A percentile compares a stretch with the other conserved stretches of the same genome.
Conservation (phyloP, 1,140 invertebrate species). For the Ostrea edulis region DNA sequence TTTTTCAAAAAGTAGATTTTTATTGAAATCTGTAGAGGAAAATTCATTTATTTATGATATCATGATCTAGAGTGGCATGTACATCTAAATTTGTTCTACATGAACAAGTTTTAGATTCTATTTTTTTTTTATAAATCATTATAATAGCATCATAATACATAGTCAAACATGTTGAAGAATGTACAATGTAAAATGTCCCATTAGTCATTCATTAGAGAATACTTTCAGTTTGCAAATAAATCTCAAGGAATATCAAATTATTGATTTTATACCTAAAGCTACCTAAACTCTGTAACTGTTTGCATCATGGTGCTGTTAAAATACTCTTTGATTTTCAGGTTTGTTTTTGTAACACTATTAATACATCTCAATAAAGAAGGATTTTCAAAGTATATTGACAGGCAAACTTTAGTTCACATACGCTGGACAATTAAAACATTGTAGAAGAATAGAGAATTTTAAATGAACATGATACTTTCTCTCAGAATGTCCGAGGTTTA, state of each 20-base stretch:
- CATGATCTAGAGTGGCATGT: too few relatives aligned
- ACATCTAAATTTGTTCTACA: too few relatives aligned
- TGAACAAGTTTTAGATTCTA: too few relatives aligned
- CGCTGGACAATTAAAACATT: background rate
- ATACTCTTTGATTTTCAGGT: conserved; percentile 8
- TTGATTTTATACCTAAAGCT: background rate
- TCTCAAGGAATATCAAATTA: background rate
- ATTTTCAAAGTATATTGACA: conserved; percentile 28
- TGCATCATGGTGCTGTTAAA: background rate
- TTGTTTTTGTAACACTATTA: conserved; percentile 11
- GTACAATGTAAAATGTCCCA: too few relatives aligned
- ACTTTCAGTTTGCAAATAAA: background rate
- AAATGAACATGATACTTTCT: background rate
- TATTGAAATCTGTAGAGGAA: too few relatives aligned
- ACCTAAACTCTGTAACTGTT: background rate
- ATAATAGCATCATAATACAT: too few relatives aligned
- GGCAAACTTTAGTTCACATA: background rate
- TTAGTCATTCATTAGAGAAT: background rate
- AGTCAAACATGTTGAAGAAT: too few relatives aligned
- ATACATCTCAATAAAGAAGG: conserved; percentile 19
- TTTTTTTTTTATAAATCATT: too few relatives aligned
- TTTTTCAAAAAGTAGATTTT: too few relatives aligned
- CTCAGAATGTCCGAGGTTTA: background rate
- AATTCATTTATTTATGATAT: too few relatives aligned
- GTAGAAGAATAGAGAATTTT: background rate